These are phyloP conservation scores for Perca flavescens DNA, from an alignment of 2,113 vertebrate genomes.

Conservation along the genomic window DNA sequence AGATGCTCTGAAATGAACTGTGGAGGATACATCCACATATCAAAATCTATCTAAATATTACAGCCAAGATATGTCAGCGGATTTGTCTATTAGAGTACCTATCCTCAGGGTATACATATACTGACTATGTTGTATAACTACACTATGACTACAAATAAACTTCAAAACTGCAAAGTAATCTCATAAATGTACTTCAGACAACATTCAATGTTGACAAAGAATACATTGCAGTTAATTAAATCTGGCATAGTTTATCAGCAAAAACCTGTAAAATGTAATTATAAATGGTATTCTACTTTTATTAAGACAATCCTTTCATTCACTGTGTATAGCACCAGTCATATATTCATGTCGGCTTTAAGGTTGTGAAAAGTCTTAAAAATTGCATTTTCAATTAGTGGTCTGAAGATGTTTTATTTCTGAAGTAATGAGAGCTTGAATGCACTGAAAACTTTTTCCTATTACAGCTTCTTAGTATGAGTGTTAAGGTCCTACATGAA, in stretches of 20 bases:
- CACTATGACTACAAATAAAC: background rate
- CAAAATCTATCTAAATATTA: constrained; percentile 34
- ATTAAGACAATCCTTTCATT: constrained; percentile 4
- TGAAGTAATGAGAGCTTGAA: background rate
- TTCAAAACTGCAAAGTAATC: background rate
- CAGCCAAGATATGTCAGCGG: background rate
- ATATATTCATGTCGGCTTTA: background rate
- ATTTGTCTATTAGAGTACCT: background rate
- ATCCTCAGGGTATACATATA: background rate
- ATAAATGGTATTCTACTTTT: constrained; percentile 11
- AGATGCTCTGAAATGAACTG: constrained; percentile 33
- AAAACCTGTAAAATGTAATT: background rate
- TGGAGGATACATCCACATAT: constrained; percentile 15
- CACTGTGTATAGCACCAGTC: background rate
- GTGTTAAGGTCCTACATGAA: background rate
- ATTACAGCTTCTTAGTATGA: background rate
- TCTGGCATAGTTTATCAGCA: constrained; percentile 1
- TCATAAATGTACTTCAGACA: background rate
- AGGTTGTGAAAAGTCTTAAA: constrained; percentile 14
- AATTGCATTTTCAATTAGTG: constrained; percentile 9
- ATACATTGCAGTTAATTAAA: background rate
- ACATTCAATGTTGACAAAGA: constrained; percentile 5
- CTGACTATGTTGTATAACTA: background rate
- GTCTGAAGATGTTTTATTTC: background rate
- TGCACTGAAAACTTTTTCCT: background rate